These are phyloP conservation scores for Meteorus sp. DNA, from an alignment of 1,140 invertebrate species.

Conservation along the genomic window DNA sequence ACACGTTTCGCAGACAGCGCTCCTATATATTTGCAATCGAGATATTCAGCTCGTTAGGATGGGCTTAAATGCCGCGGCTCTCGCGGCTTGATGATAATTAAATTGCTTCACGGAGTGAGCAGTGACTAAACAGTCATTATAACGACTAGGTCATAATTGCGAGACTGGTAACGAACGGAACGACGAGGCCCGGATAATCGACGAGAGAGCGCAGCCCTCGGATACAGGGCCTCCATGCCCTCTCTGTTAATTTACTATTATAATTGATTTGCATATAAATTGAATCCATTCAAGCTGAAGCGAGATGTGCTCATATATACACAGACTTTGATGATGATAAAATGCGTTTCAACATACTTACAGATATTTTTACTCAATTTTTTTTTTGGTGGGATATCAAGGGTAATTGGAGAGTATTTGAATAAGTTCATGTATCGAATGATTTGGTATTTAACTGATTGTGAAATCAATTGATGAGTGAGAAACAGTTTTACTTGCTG, in stretches of 20 bases:
- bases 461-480: no score
- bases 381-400: no score
- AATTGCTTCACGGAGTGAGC: slow-evolving; percentile 46
- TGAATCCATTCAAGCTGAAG: slow-evolving; percentile 49
- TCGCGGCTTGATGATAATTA: slow-evolving; percentile 45
- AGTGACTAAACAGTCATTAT: slow-evolving; percentile 53
- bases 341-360: not conserved
- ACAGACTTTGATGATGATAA: not conserved
- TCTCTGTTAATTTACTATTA: slow-evolving; percentile 51
- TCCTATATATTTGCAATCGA: slow-evolving; percentile 10
- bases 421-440: no score
- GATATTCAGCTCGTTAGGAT: slow-evolving; percentile 35
- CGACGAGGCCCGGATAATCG: slow-evolving; percentile 38
- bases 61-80: slow-evolving; percentile 33
- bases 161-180: slow-evolving; percentile 42
- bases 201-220: slow-evolving; percentile 1
- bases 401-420: no score
- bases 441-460: no score
- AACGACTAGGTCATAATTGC: slow-evolving; percentile 52
- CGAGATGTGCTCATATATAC: slow-evolving; percentile 22
- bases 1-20: not conserved
- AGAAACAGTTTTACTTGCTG: no score
- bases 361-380: no score
- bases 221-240: slow-evolving; percentile 32
- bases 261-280: slow-evolving; percentile 56